Evolutionary conservation across 2,888 invertebrate species (phyloP).

Genomic region (Zelleria hepariella): DNA sequence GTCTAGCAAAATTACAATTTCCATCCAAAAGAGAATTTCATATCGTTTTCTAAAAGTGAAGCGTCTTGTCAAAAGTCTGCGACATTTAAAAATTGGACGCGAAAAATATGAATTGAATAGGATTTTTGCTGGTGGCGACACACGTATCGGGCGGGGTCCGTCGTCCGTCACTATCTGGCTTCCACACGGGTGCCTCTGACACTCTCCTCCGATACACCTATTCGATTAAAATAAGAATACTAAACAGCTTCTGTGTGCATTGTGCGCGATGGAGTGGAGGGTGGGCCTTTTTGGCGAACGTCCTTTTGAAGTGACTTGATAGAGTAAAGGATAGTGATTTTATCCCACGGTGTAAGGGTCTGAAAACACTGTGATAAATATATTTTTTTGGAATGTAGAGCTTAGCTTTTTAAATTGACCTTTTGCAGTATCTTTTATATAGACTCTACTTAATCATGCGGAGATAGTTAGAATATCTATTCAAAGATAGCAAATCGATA

Average conservation of each 20-base stretch:
- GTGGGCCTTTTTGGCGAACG: neutral
- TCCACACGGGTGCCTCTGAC: slow-evolving; percentile 59
- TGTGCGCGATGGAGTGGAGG: neutral
- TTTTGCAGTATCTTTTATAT: too few species aligned
- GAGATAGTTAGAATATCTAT: too few species aligned
- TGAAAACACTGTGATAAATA: slow-evolving; percentile 15
- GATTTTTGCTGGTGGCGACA: slow-evolving; percentile 31
- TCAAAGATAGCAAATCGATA: too few species aligned
- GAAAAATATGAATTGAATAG: slow-evolving; percentile 48
- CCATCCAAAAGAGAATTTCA: neutral
- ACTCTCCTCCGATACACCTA: slow-evolving; percentile 50
- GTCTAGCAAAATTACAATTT: neutral
- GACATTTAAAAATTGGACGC: slow-evolving; percentile 28
- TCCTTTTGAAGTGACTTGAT: neutral
- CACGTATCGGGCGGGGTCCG: slow-evolving; percentile 42
- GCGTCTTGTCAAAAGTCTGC: neutral
- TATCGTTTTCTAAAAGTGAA: neutral
- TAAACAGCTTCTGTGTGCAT: neutral
- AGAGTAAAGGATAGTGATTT: neutral
- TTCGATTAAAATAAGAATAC: slow-evolving; percentile 66
- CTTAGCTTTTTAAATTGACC: too few species aligned
- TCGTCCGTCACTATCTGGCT: slow-evolving; percentile 63
- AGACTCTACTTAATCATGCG: too few species aligned
- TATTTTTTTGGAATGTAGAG: too few species aligned
- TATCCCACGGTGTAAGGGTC: neutral